Evolutionary conservation across 2,888 invertebrate species (phyloP), one percentile per base, ranked within the genome.

Genomic region (Trachelus stipa): DNA sequence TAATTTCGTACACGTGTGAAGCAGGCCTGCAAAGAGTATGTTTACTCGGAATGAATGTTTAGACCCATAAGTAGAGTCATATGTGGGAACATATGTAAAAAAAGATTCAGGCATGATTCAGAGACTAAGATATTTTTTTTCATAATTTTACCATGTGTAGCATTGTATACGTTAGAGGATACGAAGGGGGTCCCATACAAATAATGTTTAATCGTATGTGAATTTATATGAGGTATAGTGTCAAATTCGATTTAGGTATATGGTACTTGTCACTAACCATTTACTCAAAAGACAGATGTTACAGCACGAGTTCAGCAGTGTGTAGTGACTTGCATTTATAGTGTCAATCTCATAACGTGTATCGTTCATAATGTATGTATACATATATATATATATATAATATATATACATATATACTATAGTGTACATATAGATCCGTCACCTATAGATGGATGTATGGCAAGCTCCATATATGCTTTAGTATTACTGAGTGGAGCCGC

Each of bases 381-480:
- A 56, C 9, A 56, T 40, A 40, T 40, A 40, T 33, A 56, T 23
- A 56, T 40, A 40, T 40, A 40, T 23, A 11, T 34, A 34, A 34
- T 34, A 34, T 34, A 35, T 12, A 35, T 35, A 35, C 12, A 40
- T 40, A 40, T 56, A 23, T 15, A 31, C 71, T 3, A 71, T 4
- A 31, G 75, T 35, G 75, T 68, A 23, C 68, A 34, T 68, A 23
- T 23, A 34, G 73, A 68, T 76, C 78, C 85, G 87, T 87, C 86
- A 85, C 85, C 85, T 82, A 87, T 84, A 87, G 85, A 86, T 84
- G 85, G 85, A 83, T 82, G 84, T 82, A 83, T 81, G 81, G 82
- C 82, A 79, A 82, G 75, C 83, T 83, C 84, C 83, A 84, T 86
- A 85, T 87, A 86, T 85, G 85, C 87, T 87, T 86, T 84, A 84